phyloP scores from a whole-genome alignment of 2,888 invertebrate genomes.

The Norana najaformis region DNA sequence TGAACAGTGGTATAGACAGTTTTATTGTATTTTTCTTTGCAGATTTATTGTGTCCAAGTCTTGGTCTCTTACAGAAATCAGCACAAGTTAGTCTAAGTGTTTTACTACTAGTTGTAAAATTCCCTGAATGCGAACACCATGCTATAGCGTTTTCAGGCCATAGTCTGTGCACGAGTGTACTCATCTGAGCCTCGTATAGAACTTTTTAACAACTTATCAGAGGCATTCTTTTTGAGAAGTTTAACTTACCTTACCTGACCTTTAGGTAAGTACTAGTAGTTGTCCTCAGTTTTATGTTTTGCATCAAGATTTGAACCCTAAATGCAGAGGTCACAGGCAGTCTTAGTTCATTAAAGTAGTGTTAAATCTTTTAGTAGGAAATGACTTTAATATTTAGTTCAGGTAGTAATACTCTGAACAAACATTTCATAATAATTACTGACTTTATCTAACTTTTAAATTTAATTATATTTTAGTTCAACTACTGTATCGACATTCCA shows the following conservation, averaged over 20 bases:
- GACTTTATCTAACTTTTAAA: not conserved
- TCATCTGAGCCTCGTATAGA: no score
- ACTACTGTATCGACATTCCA: slow-evolving; percentile 87
- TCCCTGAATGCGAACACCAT: not conserved
- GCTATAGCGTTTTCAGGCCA: no score
- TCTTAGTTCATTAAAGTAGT: no score
- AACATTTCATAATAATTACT: not conserved
- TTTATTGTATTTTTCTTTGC: slow-evolving; percentile 35
- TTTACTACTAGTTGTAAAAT: not conserved
- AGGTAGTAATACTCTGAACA: no score
- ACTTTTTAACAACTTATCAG: no score
- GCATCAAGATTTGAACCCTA: not conserved
- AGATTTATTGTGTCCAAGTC: slow-evolving; percentile 58
- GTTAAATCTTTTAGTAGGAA: no score
- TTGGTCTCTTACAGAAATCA: slow-evolving; percentile 60
- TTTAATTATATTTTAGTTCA: slow-evolving; percentile 71
- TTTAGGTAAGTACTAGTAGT: no score
- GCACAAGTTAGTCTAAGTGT: slow-evolving; percentile 53
- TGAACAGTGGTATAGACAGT: not conserved
- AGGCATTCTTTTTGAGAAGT: no score
- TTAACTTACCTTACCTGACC: no score
- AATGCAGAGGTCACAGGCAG: not conserved
- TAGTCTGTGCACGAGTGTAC: no score
- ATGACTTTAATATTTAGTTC: not conserved
- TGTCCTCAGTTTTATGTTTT: not conserved